These are phyloP conservation scores for Campoletis sonorensis DNA, from an alignment of 1,140 invertebrate genomes.

Conservation along the genomic window DNA sequence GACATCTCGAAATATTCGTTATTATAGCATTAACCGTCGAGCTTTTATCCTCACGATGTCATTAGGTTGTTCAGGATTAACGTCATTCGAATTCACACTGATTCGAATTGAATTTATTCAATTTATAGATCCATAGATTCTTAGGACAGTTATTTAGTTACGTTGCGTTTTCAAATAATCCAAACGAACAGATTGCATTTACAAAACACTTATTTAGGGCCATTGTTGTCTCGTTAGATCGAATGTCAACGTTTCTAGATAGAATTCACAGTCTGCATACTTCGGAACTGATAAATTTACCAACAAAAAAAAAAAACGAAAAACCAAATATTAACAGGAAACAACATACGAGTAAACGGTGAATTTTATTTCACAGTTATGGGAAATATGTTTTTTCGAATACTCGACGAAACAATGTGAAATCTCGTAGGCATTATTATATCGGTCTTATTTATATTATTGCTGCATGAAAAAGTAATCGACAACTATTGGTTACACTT, in stretches of 20 bases:
- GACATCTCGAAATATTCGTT: slow-evolving; percentile 29
- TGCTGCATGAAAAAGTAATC: slow-evolving; percentile 57
- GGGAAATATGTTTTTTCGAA: neutral
- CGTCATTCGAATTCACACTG: neutral
- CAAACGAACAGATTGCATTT: neutral
- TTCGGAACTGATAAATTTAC: neutral
- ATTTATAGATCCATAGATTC: neutral
- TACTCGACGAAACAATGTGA: neutral
- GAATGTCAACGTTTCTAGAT: neutral
- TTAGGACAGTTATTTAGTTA: neutral
- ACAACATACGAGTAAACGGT: neutral
- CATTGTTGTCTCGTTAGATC: slow-evolving; percentile 14
- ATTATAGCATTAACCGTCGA: slow-evolving; percentile 23
- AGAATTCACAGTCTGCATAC: neutral
- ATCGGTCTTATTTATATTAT: slow-evolving; percentile 23
- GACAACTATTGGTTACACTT: slow-evolving; percentile 73
- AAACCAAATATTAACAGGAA: too few relatives aligned
- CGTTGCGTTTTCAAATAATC: neutral
- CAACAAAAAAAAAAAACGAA: neutral
- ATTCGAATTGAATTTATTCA: neutral
- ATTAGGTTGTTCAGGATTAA: slow-evolving; percentile 6
- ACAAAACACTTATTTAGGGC: neutral
- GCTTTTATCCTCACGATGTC: slow-evolving; percentile 38
- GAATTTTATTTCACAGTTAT: neutral
- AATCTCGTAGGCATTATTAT: slow-evolving; percentile 21